phyloP scores from a whole-genome alignment of 1,140 invertebrate species.

The Protaetia brevitarsis region DNA sequence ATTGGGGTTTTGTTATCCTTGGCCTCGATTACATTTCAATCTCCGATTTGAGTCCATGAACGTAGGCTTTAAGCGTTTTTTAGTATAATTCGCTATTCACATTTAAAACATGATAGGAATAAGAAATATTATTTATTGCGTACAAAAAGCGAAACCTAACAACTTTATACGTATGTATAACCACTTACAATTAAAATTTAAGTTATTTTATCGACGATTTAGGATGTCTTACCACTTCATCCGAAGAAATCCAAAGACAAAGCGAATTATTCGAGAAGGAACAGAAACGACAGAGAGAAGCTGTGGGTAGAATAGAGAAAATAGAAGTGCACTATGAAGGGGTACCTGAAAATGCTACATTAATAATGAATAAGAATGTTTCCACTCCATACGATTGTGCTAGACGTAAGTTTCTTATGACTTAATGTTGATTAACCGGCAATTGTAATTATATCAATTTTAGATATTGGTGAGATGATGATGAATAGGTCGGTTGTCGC shows the following conservation, averaged over 20 bases:
- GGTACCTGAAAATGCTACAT: conserved; percentile 64
- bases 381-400: conserved; percentile 93
- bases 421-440: conserved; percentile 11
- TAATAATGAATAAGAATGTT: conserved; percentile 89
- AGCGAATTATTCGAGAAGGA: conserved; percentile 79
- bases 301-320: conserved; percentile 84
- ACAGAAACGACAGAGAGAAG: conserved; percentile 64
- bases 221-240: conserved; percentile 16
- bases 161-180: not conserved
- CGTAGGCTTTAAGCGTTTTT: no score
- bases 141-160: not conserved
- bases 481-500: conserved; percentile 73
- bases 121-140: not conserved
- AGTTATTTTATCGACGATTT: not conserved
- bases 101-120: not conserved
- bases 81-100: no score
- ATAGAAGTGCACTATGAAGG: conserved; percentile 81
- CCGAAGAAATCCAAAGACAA: conserved; percentile 46
- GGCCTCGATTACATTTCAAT: no score
- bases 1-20: no score
- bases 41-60: no score
- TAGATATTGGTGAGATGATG: conserved; percentile 75
- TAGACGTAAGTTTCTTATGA: conserved; percentile 63
- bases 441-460: conserved; percentile 35
- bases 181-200: not conserved